These are phyloP conservation scores for Brachyistius frenatus DNA, from an alignment of 2,113 vertebrate species.

Conservation along the genomic window DNA sequence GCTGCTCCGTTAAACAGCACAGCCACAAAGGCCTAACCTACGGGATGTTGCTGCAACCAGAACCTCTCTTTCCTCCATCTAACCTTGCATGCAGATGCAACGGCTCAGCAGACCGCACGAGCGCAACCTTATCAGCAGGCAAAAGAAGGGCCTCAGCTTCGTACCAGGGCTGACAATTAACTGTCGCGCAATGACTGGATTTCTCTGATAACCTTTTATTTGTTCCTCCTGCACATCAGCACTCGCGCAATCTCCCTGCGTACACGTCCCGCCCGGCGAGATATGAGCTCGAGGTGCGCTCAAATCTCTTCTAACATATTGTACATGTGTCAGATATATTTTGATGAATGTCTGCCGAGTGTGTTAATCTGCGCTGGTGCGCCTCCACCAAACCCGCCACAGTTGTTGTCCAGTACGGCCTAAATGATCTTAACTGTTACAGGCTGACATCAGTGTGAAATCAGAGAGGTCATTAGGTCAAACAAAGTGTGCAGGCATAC, in stretches of 20 bases:
- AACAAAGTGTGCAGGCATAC: neutral
- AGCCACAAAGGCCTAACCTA: slow-evolving; percentile 62
- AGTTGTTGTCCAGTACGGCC: slow-evolving; percentile 1
- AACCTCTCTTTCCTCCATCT: slow-evolving; percentile 57
- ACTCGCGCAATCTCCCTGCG: slow-evolving; percentile 57
- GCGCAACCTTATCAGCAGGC: slow-evolving; percentile 79
- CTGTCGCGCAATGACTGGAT: slow-evolving; percentile 80
- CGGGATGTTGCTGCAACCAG: slow-evolving; percentile 70
- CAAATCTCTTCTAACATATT: slow-evolving; percentile 75
- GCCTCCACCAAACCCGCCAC: slow-evolving; percentile 7
- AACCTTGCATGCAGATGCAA: slow-evolving; percentile 67
- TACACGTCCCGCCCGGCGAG: slow-evolving; percentile 31
- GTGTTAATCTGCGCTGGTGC: slow-evolving; percentile 9
- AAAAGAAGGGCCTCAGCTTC: slow-evolving; percentile 72
- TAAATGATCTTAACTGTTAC: slow-evolving; percentile 35
- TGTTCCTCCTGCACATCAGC: slow-evolving; percentile 50
- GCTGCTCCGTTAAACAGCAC: slow-evolving; percentile 31
- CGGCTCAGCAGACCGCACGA: slow-evolving; percentile 71
- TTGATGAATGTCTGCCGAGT: slow-evolving; percentile 21
- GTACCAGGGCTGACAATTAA: slow-evolving; percentile 76
- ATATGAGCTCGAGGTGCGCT: slow-evolving; percentile 66
- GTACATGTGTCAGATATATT: slow-evolving; percentile 41
- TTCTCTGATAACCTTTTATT: slow-evolving; percentile 82
- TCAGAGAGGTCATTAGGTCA: slow-evolving; percentile 70
- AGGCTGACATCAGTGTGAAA: slow-evolving; percentile 17